phyloP scores from a whole-genome alignment of 2,888 invertebrate genomes.

The Ctenicera cuprea region DNA sequence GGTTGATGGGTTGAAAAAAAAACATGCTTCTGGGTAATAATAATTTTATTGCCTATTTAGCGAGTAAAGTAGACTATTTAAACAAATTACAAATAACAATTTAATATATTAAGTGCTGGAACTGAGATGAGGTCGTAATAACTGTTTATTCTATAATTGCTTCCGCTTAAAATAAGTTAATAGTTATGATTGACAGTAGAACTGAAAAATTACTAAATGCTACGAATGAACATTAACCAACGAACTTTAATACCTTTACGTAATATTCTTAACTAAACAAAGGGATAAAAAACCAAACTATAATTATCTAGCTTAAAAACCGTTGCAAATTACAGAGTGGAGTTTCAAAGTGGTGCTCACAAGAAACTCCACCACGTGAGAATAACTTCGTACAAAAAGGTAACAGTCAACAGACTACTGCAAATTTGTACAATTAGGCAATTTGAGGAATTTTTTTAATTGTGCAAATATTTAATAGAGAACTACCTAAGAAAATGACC shows the following conservation, averaged over 20 bases:
- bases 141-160: slow-evolving; percentile 22
- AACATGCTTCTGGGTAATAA: slow-evolving; percentile 1
- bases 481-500: too few relatives aligned
- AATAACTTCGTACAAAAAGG: slow-evolving; percentile 9
- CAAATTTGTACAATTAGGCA: too few relatives aligned
- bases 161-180: not conserved
- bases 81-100: not conserved
- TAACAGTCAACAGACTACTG: too few relatives aligned
- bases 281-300: slow-evolving; percentile 6
- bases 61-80: not conserved
- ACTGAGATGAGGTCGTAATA: not conserved
- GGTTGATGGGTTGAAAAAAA: slow-evolving; percentile 4
- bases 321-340: slow-evolving; percentile 31
- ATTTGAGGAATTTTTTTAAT: too few relatives aligned
- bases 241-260: too few relatives aligned
- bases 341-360: too few relatives aligned
- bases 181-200: slow-evolving; percentile 19
- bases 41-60: slow-evolving; percentile 15
- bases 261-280: too few relatives aligned
- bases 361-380: slow-evolving; percentile 16
- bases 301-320: slow-evolving; percentile 27
- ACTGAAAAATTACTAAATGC: slow-evolving; percentile 10
- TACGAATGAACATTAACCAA: not conserved
- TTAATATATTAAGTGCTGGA: not conserved
- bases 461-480: too few relatives aligned